phyloP scores from a whole-genome alignment of 2,888 invertebrate genomes.

The Eurois occulta region DNA sequence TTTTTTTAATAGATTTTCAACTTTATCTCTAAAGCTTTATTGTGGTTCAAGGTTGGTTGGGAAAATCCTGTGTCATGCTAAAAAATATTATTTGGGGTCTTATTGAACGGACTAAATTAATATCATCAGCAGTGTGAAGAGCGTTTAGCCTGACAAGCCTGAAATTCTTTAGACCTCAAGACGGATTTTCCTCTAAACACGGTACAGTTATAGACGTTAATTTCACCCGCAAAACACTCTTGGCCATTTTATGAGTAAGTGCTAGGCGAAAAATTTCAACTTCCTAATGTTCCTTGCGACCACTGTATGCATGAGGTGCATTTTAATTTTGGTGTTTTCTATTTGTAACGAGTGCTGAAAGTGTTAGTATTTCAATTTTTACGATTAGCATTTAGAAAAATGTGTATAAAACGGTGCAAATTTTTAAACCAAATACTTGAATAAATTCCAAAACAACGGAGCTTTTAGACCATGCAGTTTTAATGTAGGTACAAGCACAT shows the following conservation, averaged over 20 bases:
- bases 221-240: conserved; percentile 1
- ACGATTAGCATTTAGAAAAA: neutral
- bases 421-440: neutral
- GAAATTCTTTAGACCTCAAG: neutral
- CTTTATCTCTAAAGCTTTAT: no score
- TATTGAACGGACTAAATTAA: neutral
- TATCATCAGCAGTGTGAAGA: neutral
- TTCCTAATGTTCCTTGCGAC: conserved; percentile 6
- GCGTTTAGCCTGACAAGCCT: no score
- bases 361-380: conserved; percentile 29
- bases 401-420: neutral
- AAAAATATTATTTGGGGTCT: neutral
- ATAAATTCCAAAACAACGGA: neutral
- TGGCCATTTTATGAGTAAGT: neutral
- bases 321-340: neutral
- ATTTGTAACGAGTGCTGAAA: conserved; percentile 1
- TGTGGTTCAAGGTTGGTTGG: no score
- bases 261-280: conserved; percentile 6
- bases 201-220: neutral
- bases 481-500: neutral
- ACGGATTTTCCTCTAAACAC: neutral
- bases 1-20: no score
- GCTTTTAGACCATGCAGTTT: neutral
- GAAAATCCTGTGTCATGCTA: no score
- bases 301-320: neutral